phyloP scores from a whole-genome alignment of 2,113 vertebrate genomes.

The Mus musculus region GRCm39 chr9:25957001-25957500 shows the following conservation, averaged over 20 bases:
- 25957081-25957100: background rate
- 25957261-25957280: background rate
- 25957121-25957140: background rate
- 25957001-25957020: background rate
- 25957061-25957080: background rate
- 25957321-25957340: background rate
- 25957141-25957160: background rate
- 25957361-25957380: too few relatives aligned
- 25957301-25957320: background rate
- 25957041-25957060: background rate
- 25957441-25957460: too few relatives aligned
- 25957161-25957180: background rate
- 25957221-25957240: background rate
- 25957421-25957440: too few relatives aligned
- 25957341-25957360: too few relatives aligned
- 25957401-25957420: too few relatives aligned
- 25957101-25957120: rapidly evolving
- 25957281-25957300: background rate
- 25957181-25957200: background rate
- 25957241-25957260: background rate
- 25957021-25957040: background rate
- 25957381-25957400: too few relatives aligned
- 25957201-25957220: background rate
- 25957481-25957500: too few relatives aligned
- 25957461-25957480: too few relatives aligned